A percentile compares a stretch with the other conserved stretches of the same genome.
phyloP scores from a whole-genome alignment of 2,797 vertebrate genomes.

The Sebastes aleutianus region DNA sequence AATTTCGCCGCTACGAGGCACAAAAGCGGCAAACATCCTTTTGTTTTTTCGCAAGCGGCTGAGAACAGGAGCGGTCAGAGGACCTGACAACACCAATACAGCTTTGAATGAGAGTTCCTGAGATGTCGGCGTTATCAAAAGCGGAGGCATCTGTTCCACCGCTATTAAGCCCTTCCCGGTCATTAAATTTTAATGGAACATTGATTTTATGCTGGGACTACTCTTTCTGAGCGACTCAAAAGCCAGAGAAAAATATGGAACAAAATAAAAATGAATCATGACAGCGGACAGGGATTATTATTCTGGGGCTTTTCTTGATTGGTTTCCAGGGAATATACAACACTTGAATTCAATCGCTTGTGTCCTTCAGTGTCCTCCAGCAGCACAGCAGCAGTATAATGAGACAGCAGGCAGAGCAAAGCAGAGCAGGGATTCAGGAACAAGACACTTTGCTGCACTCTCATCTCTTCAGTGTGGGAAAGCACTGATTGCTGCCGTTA shows the following conservation, averaged over 20 bases:
- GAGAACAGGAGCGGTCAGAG: slow-evolving; percentile 26
- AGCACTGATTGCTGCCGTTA: slow-evolving; percentile 33
- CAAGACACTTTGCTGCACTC: slow-evolving; percentile 61
- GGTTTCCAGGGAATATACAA: slow-evolving; percentile 83
- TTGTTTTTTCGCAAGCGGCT: slow-evolving; percentile 35
- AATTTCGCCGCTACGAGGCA: slow-evolving; percentile 40
- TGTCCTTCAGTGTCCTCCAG: slow-evolving; percentile 83
- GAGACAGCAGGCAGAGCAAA: slow-evolving; percentile 68
- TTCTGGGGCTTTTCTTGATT: slow-evolving; percentile 80
- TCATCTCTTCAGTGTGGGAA: slow-evolving; percentile 31
- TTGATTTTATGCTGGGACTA: slow-evolving; percentile 85
- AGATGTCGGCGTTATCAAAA: slow-evolving; percentile 70
- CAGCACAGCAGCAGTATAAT: slow-evolving; percentile 73
- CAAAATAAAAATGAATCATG: slow-evolving; percentile 84
- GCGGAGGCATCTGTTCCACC: slow-evolving; percentile 82
- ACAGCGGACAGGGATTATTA: slow-evolving; percentile 78
- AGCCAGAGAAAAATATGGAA: slow-evolving; percentile 77
- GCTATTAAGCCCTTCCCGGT: slow-evolving; percentile 84
- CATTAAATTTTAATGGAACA: slow-evolving; percentile 89
- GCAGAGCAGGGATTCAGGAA: slow-evolving; percentile 48
- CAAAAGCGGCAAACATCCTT: slow-evolving; percentile 29
- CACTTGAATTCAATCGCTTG: slow-evolving; percentile 80
- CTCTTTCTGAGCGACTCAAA: slow-evolving; percentile 81
- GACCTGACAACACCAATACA: slow-evolving; percentile 54
- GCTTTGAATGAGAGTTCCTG: slow-evolving; percentile 67